A percentile compares a stretch with the other conserved stretches of the same genome.
Evolutionary conservation across 2,113 vertebrate genomes (phyloP).

Genomic region (Agapornis roseicollis): DNA sequence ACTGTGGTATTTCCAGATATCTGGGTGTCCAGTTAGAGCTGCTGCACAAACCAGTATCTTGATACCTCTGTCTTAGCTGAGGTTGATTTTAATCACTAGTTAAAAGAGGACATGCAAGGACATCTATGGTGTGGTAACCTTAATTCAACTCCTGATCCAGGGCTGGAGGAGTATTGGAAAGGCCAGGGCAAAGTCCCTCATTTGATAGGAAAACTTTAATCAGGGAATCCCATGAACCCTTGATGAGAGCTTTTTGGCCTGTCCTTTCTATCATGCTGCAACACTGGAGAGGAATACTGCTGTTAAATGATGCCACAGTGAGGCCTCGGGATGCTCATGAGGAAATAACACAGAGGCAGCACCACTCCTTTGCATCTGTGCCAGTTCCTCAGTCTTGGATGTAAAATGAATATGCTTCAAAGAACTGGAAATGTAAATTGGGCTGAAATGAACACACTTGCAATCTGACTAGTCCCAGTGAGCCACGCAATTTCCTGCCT

Average conservation of each 20-base stretch:
- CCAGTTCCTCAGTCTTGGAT: neutral
- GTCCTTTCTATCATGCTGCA: neutral
- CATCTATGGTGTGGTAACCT: neutral
- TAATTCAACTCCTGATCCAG: neutral
- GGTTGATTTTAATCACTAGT: neutral
- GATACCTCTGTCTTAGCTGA: neutral
- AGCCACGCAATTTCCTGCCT: neutral
- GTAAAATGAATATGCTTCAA: neutral
- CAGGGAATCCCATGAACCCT: neutral
- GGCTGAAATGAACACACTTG: neutral
- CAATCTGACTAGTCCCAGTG: neutral
- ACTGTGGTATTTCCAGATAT: neutral
- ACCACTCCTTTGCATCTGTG: neutral
- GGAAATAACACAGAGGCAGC: neutral
- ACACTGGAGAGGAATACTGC: neutral
- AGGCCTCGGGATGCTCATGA: neutral
- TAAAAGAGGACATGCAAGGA: neutral
- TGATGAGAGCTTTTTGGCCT: neutral
- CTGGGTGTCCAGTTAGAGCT: neutral
- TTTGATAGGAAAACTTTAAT: slow-evolving; percentile 3
- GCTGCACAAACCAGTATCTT: neutral
- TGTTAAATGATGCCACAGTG: neutral
- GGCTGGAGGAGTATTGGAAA: neutral
- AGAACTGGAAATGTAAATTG: neutral
- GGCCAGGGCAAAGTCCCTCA: neutral